Conservation (phyloP, 2,113 vertebrate genomes). For the Budorcas taxicolor region DNA sequence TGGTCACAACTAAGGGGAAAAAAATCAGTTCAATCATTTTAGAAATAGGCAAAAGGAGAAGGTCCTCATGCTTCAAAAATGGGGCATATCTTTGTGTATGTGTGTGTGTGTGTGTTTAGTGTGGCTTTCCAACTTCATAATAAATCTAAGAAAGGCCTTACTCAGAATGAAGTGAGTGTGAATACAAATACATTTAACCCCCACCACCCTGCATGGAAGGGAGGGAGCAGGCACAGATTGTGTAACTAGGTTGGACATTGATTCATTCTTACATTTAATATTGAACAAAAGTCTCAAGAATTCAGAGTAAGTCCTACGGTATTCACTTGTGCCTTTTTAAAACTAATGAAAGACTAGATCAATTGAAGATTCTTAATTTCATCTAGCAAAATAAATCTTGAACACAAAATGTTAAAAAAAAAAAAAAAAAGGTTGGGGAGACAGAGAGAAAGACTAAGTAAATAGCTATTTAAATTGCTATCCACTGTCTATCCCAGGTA, state of each 20-base stretch:
- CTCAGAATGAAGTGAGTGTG: not conserved
- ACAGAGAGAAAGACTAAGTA: not conserved
- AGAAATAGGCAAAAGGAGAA: conserved; percentile 12
- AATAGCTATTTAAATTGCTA: not conserved
- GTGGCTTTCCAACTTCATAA: not conserved
- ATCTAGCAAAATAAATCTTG: conserved; percentile 14
- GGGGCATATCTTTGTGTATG: not conserved
- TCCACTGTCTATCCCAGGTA: not conserved
- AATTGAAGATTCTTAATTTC: not conserved
- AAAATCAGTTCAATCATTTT: not conserved
- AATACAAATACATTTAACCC: not conserved
- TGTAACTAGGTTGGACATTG: too few species aligned
- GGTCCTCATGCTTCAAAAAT: conserved; percentile 15
- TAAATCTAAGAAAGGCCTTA: not conserved
- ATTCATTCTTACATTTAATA: not conserved
- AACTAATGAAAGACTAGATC: not conserved
- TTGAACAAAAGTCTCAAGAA: not conserved
- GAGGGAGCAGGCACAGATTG: not conserved
- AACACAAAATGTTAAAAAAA: not conserved
- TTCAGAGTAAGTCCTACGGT: not conserved
- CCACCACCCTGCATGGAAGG: not conserved
- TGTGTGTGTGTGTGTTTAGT: not conserved
- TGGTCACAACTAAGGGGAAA: conserved; percentile 17
- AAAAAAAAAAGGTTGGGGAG: not conserved
- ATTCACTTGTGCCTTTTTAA: not conserved